These are phyloP conservation scores for Apis florea DNA, from an alignment of 1,140 invertebrate genomes.

Conservation along the genomic window DNA sequence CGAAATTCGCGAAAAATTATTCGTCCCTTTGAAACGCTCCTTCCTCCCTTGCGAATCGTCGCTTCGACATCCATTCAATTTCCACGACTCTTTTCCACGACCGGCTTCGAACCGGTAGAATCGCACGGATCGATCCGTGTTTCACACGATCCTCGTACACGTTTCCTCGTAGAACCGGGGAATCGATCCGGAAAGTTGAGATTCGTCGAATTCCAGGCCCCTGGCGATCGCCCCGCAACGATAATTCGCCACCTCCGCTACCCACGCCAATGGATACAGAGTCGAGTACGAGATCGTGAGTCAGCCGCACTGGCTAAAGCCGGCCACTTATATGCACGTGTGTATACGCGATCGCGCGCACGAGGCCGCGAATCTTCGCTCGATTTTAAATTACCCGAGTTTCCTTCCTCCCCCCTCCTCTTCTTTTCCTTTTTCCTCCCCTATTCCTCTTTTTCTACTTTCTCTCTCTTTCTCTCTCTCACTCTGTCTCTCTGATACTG, in stretches of 20 bases:
- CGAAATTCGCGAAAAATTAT: too few relatives aligned
- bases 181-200: slow-evolving; percentile 29
- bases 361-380: slow-evolving; percentile 67
- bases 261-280: slow-evolving; percentile 59
- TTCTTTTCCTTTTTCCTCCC: too few relatives aligned
- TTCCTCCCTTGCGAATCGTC: too few relatives aligned
- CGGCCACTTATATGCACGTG: neutral
- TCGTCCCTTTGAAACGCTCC: too few relatives aligned
- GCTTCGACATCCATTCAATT: neutral
- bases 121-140: slow-evolving; percentile 27
- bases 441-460: too few relatives aligned
- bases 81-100: neutral
- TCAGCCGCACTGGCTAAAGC: slow-evolving; percentile 53
- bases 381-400: slow-evolving; percentile 73
- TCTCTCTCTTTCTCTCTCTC: too few relatives aligned
- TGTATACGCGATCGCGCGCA: slow-evolving; percentile 51
- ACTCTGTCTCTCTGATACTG: slow-evolving; percentile 52
- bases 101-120: neutral
- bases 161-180: slow-evolving; percentile 20
- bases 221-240: slow-evolving; percentile 36
- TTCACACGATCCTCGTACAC: slow-evolving; percentile 31
- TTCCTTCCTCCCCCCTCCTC: neutral
- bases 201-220: slow-evolving; percentile 39
- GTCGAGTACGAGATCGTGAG: slow-evolving; percentile 68
- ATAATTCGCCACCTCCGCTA: slow-evolving; percentile 44